Evolutionary conservation across 2,113 vertebrate species (phyloP).

Genomic region (Trachemys scripta): DNA sequence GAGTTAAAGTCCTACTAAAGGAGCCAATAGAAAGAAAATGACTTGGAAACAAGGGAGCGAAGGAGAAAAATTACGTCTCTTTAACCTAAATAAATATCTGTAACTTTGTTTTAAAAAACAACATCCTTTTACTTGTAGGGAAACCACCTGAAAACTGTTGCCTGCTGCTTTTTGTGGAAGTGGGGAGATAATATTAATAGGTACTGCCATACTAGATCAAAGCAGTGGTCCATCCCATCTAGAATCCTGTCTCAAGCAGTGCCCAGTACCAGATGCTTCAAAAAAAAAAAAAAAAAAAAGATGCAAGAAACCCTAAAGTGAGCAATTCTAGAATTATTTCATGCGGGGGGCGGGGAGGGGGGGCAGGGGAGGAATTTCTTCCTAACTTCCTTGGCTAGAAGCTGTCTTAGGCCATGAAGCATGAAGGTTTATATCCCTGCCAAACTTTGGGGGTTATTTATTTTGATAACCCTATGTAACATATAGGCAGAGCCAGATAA

Average conservation of each 20-base stretch:
- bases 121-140: not conserved
- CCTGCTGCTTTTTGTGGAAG: not conserved
- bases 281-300: too few relatives aligned
- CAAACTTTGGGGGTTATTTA: too few relatives aligned
- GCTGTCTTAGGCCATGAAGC: too few relatives aligned
- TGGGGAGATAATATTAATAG: not conserved
- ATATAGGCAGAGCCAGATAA: too few relatives aligned
- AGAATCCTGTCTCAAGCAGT: not conserved
- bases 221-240: not conserved
- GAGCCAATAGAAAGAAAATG: not conserved
- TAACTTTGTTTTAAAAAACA: not conserved
- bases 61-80: not conserved
- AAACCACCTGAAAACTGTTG: not conserved
- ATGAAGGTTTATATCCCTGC: too few relatives aligned
- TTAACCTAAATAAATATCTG: not conserved
- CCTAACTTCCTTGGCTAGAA: too few relatives aligned
- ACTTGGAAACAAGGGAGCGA: not conserved
- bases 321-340: not conserved
- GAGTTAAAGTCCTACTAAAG: not conserved
- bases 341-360: accelerated
- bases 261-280: not conserved
- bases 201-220: not conserved
- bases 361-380: not conserved
- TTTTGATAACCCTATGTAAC: too few relatives aligned
- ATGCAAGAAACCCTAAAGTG: not conserved